Percentiles rank a stretch among this genome's conserved stretches.
Conservation (phyloP, 2,888 invertebrate genomes). For the Hirtodrosophila confusa region DNA sequence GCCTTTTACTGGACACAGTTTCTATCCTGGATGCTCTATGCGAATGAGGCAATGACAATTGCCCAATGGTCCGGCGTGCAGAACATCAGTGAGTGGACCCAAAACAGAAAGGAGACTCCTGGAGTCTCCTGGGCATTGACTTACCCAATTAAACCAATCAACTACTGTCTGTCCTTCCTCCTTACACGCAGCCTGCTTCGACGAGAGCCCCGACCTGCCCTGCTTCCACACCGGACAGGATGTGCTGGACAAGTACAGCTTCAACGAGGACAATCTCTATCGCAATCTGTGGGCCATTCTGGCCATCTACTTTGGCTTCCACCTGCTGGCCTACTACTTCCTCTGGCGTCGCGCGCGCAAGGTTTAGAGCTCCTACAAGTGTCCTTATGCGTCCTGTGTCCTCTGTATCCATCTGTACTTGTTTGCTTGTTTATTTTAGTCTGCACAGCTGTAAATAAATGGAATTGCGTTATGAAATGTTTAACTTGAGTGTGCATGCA, state of each 20-base stretch:
- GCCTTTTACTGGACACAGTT: slow-evolving; percentile 91
- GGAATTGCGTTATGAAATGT: slow-evolving; percentile 24
- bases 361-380: slow-evolving; percentile 77
- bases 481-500: slow-evolving; percentile 1
- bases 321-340: slow-evolving; percentile 88
- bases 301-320: slow-evolving; percentile 88
- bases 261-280: slow-evolving; percentile 87
- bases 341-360: slow-evolving; percentile 87
- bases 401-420: slow-evolving; percentile 9
- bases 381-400: background rate
- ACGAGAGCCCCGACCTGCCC: slow-evolving; percentile 86
- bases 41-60: slow-evolving; percentile 92
- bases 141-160: background rate
- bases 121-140: slow-evolving; percentile 9
- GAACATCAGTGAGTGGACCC: slow-evolving; percentile 81
- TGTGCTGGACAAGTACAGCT: slow-evolving; percentile 90
- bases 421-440: slow-evolving; percentile 6
- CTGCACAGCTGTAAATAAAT: slow-evolving; percentile 51
- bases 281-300: slow-evolving; percentile 88
- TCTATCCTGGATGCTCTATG: slow-evolving; percentile 94
- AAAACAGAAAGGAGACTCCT: background rate
- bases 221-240: slow-evolving; percentile 90
- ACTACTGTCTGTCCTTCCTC: background rate
- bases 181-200: slow-evolving; percentile 86
- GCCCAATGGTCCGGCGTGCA: slow-evolving; percentile 91